These are phyloP conservation scores for Sialis lutaria DNA, from an alignment of 2,888 invertebrate species.

Conservation along the genomic window DNA sequence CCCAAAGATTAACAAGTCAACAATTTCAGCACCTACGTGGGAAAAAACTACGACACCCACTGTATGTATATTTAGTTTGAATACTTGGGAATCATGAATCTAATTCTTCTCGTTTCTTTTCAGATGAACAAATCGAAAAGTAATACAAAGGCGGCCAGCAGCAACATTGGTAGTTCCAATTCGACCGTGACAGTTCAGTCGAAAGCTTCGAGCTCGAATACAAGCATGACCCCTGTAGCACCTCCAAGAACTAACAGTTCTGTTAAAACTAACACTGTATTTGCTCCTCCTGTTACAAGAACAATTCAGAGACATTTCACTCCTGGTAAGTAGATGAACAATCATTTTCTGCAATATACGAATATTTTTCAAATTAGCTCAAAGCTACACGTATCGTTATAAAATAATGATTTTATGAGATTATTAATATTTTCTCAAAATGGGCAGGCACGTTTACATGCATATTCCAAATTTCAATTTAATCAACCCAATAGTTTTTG, in stretches of 20 bases:
- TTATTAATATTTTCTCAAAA: too few species aligned
- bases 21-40: constrained; percentile 36
- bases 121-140: constrained; percentile 4
- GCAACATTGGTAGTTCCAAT: constrained; percentile 12
- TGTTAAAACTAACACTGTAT: constrained; percentile 7
- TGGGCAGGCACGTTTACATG: too few species aligned
- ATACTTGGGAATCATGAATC: neutral
- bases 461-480: too few species aligned
- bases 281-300: constrained; percentile 7
- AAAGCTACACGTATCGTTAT: too few species aligned
- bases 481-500: too few species aligned
- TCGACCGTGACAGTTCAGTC: constrained; percentile 9
- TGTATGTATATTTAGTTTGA: neutral
- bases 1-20: constrained; percentile 35
- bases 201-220: constrained; percentile 13
- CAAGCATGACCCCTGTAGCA: constrained; percentile 11
- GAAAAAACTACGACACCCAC: constrained; percentile 25
- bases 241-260: constrained; percentile 9
- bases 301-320: constrained; percentile 37
- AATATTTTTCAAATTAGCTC: too few species aligned
- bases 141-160: constrained; percentile 1
- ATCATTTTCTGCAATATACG: neutral
- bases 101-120: neutral
- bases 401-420: too few species aligned
- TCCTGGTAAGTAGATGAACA: constrained; percentile 21